A percentile compares a stretch with the other conserved stretches of the same genome.
phyloP scores from a whole-genome alignment of 2,888 invertebrate species.

The Athalia circularis region DNA sequence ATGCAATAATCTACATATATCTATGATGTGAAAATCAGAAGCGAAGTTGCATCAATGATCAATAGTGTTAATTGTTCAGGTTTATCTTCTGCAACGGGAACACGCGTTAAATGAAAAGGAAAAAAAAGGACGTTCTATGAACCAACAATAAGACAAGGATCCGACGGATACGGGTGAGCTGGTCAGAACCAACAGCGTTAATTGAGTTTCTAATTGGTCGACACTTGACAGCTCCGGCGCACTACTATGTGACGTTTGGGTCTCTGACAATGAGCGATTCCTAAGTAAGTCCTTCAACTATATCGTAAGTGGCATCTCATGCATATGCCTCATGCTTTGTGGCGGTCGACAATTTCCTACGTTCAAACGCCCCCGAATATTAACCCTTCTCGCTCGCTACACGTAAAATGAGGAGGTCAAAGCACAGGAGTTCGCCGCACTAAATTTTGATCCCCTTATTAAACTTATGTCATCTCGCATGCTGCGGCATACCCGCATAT shows the following conservation, averaged over 20 bases:
- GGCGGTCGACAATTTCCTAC: no score
- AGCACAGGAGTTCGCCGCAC: no score
- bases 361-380: no score
- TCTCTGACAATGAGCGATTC: background rate
- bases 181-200: conserved; percentile 27
- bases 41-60: conserved; percentile 8
- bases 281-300: no score
- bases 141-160: background rate
- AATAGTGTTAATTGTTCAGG: background rate
- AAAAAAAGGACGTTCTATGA: background rate
- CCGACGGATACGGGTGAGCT: conserved; percentile 14
- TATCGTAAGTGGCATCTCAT: no score
- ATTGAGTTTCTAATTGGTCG: conserved; percentile 40
- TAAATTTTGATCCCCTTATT: no score
- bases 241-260: conserved; percentile 1
- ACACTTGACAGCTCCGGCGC: conserved; percentile 14
- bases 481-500: no score
- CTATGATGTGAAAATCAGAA: background rate
- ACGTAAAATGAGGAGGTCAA: no score
- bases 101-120: no score
- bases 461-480: no score
- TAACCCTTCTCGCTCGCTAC: no score
- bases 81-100: conserved; percentile 21
- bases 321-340: no score
- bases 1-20: background rate